Percentiles rank a stretch among this genome's conserved stretches.
These are phyloP conservation scores for Diadophis punctatus DNA, from an alignment of 2,113 vertebrate genomes.

Conservation along the genomic window DNA sequence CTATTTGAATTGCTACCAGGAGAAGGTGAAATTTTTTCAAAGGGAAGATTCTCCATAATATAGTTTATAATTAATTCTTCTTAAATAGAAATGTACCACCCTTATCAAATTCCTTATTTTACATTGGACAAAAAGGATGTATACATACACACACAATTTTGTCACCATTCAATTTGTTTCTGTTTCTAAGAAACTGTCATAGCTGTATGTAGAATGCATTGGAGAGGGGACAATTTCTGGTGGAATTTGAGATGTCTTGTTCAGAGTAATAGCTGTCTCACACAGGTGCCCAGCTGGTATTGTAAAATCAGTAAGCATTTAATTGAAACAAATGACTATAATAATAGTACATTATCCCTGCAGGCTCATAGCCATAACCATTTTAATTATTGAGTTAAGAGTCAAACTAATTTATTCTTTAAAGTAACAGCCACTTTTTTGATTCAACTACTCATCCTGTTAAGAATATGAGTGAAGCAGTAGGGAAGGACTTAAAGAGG, in stretches of 20 bases:
- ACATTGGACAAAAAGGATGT: conserved; percentile 45
- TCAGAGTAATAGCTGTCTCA: conserved; percentile 92
- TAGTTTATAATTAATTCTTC: neutral
- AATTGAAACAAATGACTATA: conserved; percentile 99
- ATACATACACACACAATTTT: conserved; percentile 27
- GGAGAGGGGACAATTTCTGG: conserved; percentile 71
- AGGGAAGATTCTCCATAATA: conserved; percentile 35
- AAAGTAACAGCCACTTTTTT: conserved; percentile 79
- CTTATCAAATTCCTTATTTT: conserved; percentile 59
- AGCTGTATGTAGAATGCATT: conserved; percentile 65
- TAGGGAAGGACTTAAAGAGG: conserved; percentile 57
- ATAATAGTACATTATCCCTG: conserved; percentile 99
- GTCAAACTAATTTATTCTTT: conserved; percentile 92
- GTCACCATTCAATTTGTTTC: conserved; percentile 56
- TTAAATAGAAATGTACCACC: conserved; percentile 39
- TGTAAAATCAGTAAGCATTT: conserved; percentile 99
- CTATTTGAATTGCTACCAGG: conserved; percentile 40
- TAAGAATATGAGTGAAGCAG: conserved; percentile 55
- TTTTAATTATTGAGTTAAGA: conserved; percentile 99
- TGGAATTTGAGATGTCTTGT: conserved; percentile 92
- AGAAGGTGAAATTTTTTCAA: conserved; percentile 21
- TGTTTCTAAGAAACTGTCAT: conserved; percentile 74
- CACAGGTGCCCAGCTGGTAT: conserved; percentile 97
- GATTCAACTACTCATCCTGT: conserved; percentile 66
- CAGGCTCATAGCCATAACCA: conserved; percentile 92